Conservation (phyloP, 2,888 invertebrate species). For the Macrosoma leucophasiata region DNA sequence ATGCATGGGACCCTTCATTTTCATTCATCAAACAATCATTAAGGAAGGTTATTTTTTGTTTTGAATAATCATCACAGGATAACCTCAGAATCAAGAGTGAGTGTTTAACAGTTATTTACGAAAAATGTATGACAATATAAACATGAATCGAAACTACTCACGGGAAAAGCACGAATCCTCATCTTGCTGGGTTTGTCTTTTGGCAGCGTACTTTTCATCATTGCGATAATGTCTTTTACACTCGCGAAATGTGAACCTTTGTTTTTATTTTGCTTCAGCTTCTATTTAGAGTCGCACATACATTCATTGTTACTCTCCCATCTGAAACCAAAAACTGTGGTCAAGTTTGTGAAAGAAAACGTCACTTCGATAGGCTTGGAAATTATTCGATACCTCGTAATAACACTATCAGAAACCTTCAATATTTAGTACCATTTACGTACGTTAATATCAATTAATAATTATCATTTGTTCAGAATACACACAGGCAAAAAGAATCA, state of each 20-base stretch:
- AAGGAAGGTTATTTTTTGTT: too few species aligned
- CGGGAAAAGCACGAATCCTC: constrained; percentile 98
- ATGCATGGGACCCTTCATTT: too few species aligned
- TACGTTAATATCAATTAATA: too few species aligned
- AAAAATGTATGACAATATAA: not conserved
- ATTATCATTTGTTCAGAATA: constrained; percentile 8
- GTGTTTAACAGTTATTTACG: too few species aligned
- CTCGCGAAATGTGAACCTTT: constrained; percentile 40
- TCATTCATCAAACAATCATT: too few species aligned
- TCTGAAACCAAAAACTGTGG: constrained; percentile 50
- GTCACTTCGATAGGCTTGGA: too few species aligned
- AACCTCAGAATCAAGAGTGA: too few species aligned
- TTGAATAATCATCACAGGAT: too few species aligned
- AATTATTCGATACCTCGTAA: too few species aligned
- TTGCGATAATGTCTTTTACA: constrained; percentile 48
- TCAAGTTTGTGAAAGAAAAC: constrained; percentile 24
- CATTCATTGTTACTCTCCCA: constrained; percentile 62
- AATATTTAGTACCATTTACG: too few species aligned
- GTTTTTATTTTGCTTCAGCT: constrained; percentile 36
- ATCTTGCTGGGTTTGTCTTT: constrained; percentile 95
- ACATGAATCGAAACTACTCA: constrained; percentile 75
- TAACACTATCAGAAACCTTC: too few species aligned
- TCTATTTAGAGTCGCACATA: constrained; percentile 59
- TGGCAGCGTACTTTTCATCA: constrained; percentile 85
- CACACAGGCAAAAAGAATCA: too few species aligned